These are phyloP conservation scores for Elephas maximus DNA, from an alignment of 2,113 vertebrate species.

Conservation along the genomic window DNA sequence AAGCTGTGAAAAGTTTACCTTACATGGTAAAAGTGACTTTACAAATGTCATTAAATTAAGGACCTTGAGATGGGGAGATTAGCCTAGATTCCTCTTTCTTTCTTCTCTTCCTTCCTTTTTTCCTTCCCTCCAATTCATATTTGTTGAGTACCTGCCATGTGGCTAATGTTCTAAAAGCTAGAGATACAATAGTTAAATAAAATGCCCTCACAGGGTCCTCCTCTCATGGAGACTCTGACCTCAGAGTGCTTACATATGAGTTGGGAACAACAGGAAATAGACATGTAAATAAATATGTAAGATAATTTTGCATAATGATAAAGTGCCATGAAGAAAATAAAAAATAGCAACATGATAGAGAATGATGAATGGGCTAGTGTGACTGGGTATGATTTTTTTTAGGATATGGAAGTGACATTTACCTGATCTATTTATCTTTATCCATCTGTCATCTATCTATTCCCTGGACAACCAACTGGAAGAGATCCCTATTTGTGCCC, in stretches of 20 bases:
- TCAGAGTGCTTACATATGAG: neutral
- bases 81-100: neutral
- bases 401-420: neutral
- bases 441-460: neutral
- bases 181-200: neutral
- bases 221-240: neutral
- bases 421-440: slow-evolving; percentile 10
- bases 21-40: neutral
- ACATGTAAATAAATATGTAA: neutral
- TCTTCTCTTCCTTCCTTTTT: neutral
- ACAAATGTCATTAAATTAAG: neutral
- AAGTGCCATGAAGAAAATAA: slow-evolving; percentile 40
- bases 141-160: neutral
- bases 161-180: neutral
- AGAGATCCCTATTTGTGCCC: too few relatives aligned
- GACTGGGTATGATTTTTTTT: neutral
- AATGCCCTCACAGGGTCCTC: neutral
- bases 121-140: neutral
- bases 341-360: neutral
- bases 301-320: slow-evolving; percentile 21
- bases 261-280: neutral
- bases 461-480: too few relatives aligned
- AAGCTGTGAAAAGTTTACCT: neutral
- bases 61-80: neutral
- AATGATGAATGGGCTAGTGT: neutral